Conservation (phyloP, 2,113 vertebrate species). For the Lates calcarifer region DNA sequence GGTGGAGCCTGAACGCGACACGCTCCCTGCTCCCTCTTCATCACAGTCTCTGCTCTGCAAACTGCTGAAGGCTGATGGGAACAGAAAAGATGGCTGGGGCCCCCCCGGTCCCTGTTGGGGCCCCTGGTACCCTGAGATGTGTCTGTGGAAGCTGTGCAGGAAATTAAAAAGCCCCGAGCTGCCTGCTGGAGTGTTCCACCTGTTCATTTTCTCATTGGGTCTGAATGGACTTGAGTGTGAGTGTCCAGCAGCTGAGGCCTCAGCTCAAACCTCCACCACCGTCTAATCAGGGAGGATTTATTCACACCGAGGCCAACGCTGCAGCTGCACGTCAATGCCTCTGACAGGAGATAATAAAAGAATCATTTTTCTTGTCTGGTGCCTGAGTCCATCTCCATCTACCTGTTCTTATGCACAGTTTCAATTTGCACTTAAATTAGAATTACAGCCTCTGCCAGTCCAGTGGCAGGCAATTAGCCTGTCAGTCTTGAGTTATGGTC, state of each 20-base stretch:
- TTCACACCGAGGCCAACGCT: neutral
- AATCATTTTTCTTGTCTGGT: no score
- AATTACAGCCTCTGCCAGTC: no score
- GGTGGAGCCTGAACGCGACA: neutral
- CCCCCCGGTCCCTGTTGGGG: no score
- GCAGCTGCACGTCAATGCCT: no score
- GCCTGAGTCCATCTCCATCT: no score
- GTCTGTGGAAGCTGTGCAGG: neutral
- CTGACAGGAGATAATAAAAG: no score
- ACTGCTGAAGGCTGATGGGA: neutral
- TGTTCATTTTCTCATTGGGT: conserved; percentile 15
- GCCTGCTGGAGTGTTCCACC: neutral
- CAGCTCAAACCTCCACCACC: no score
- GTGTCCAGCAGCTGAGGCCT: no score
- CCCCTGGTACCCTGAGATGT: neutral
- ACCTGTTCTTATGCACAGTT: no score
- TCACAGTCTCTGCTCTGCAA: neutral
- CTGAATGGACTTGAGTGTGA: neutral
- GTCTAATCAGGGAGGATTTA: neutral
- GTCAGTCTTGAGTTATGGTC: no score
- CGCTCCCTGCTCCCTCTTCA: conserved; percentile 2
- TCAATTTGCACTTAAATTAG: no score
- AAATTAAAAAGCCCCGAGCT: neutral
- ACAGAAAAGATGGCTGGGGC: neutral
- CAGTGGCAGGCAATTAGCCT: no score